A percentile compares a stretch with the other conserved stretches of the same genome.
Evolutionary conservation across 2,888 invertebrate species (phyloP).

Genomic region (Cacoxenus indagator): DNA sequence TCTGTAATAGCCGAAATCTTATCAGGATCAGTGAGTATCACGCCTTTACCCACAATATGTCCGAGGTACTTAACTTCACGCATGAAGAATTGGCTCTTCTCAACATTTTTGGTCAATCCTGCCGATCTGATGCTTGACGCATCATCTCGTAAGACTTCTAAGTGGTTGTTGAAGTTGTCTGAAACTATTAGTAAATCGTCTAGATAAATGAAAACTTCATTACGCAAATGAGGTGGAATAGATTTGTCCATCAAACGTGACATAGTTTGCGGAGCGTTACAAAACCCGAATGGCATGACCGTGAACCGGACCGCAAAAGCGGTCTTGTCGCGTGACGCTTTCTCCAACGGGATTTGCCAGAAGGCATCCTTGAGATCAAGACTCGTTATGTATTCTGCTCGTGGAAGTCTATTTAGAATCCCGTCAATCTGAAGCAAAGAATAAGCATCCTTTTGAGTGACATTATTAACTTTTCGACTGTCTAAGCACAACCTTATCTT

Average conservation of each 20-base stretch:
- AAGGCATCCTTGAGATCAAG: constrained; percentile 36
- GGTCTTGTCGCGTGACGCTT: constrained; percentile 31
- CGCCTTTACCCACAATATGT: constrained; percentile 24
- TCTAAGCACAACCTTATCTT: constrained; percentile 46
- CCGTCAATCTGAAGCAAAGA: constrained; percentile 37
- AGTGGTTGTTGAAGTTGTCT: neutral
- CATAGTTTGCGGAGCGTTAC: constrained; percentile 34
- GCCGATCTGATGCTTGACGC: too few species aligned
- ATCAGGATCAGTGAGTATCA: constrained; percentile 19
- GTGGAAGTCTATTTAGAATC: constrained; percentile 36
- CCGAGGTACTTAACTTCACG: constrained; percentile 24
- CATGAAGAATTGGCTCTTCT: constrained; percentile 24
- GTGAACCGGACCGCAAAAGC: constrained; percentile 43
- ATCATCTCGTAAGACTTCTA: too few species aligned
- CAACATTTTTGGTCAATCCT: constrained; percentile 28
- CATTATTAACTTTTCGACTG: constrained; percentile 46
- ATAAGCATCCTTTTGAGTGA: constrained; percentile 39
- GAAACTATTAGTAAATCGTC: constrained; percentile 26
- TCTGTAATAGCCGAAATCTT: constrained; percentile 15
- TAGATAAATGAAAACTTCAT: constrained; percentile 25
- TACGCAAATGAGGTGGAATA: constrained; percentile 7
- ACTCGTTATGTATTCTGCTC: constrained; percentile 28
- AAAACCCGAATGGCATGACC: constrained; percentile 34
- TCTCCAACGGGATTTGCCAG: constrained; percentile 28
- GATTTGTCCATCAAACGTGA: constrained; percentile 28